Evolutionary conservation across 2,888 invertebrate species (phyloP).

Genomic region (Sinohyriopsis cumingii): DNA sequence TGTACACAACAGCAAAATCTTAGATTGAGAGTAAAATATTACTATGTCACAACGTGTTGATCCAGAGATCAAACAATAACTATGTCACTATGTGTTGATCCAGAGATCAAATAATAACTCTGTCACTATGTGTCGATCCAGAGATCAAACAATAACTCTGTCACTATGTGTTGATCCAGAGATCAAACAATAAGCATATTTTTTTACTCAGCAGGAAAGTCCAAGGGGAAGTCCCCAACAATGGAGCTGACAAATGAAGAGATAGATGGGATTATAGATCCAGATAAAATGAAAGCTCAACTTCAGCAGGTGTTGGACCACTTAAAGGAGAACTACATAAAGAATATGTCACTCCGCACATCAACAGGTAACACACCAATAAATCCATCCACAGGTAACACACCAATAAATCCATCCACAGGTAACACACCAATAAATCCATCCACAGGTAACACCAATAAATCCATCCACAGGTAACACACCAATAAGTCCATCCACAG

Average conservation of each 20-base stretch:
- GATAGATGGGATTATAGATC: constrained; percentile 81
- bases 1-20: no score
- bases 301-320: constrained; percentile 80
- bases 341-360: constrained; percentile 86
- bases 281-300: constrained; percentile 80
- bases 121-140: no score
- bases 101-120: background rate
- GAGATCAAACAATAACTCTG: background rate
- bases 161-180: no score
- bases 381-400: no score
- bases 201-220: background rate
- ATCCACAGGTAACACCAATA: no score
- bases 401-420: no score
- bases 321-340: constrained; percentile 85
- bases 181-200: background rate
- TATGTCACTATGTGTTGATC: no score
- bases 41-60: no score
- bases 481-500: no score
- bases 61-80: background rate
- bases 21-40: no score
- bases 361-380: constrained; percentile 76
- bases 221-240: background rate
- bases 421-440: no score
- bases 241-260: constrained; percentile 74
- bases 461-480: no score